Evolutionary conservation across 2,113 vertebrate genomes (phyloP).

Genomic region (Prietella phreatophila): DNA sequence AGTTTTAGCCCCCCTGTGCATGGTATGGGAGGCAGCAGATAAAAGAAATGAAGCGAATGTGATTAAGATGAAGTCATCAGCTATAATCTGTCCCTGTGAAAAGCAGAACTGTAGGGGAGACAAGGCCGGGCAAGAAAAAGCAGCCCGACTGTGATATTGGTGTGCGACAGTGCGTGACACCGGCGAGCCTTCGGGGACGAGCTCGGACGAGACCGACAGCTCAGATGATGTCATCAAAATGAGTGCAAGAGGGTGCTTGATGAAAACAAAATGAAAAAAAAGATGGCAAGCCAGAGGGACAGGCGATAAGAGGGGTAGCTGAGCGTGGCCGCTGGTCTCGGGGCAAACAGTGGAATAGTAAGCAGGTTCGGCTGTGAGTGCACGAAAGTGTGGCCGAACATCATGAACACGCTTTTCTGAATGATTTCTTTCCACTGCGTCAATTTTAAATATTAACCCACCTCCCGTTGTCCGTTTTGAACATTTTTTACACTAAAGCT

Average conservation of each 20-base stretch:
- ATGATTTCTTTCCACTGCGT: neutral
- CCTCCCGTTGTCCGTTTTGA: neutral
- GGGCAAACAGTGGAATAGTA: conserved; percentile 50
- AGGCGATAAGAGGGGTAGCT: conserved; percentile 65
- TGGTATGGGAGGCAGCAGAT: conserved; percentile 54
- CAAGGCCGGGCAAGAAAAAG: conserved; percentile 22
- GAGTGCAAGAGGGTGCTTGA: conserved; percentile 56
- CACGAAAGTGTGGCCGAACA: neutral
- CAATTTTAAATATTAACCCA: neutral
- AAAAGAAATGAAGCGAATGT: conserved; percentile 68
- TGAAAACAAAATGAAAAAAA: conserved; percentile 47
- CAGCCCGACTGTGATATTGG: conserved; percentile 58
- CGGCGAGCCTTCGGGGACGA: conserved; percentile 54
- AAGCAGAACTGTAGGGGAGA: conserved; percentile 60
- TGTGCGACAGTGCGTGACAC: conserved; percentile 67
- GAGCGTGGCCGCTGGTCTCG: conserved; percentile 62
- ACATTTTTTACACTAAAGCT: neutral
- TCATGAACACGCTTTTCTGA: neutral
- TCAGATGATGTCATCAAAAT: conserved; percentile 74
- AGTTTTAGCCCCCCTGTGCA: conserved; percentile 12
- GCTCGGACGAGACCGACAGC: conserved; percentile 63
- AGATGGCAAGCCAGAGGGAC: conserved; percentile 50
- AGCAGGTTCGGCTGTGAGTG: neutral
- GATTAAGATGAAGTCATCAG: conserved; percentile 73
- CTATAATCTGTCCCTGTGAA: conserved; percentile 60